Base-by-base conservation (phyloP, 2,888 invertebrate genomes). In the Amblyjoppa proteus region DNA sequence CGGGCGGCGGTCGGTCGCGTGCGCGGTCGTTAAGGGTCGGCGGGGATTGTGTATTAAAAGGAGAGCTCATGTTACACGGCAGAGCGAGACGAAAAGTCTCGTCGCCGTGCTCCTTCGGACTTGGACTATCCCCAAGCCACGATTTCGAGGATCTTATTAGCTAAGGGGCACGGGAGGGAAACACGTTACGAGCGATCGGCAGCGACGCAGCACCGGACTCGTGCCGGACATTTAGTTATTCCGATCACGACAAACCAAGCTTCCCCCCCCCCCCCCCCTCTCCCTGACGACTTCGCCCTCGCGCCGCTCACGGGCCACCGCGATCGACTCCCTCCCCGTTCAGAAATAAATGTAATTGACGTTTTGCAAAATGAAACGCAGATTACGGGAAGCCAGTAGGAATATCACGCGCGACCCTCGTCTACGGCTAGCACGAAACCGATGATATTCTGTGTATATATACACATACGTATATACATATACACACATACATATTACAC, bases 111-210 rank as follows among this genome's bases (percentile, higher is more conserved):
- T 34, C 34, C 6, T 34, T 51, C 66, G 38, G 41, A 49, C 41
- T 53, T 34, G 11, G 20, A 68, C 4, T 3, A 4, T 58, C 53
- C 51, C 58, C 7, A 11, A 45, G 69, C 81, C 28, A 70, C 49
- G 69, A 64, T 81, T 75, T 86, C 83, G 81, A 87, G 79, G 84
- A 86, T 84, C 87, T 87, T 89, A 89, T 90, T 89, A 89, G 88
- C 86, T 88, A 89, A 89, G 81, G 85, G 84, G 51, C 79, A 13
- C 4, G 16, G 13, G 31, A 28, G 28, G 11, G 58, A 77, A 41
- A 16, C 45, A 13, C 45, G 11, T 51, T n/a, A 38, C 74, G 75
- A 73, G 34, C 68, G 58, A 51, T 11, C 38, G 56, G 66, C n/a
- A 56, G 41, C 20, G 31, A 58, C 38, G 61, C 41, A 11, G 38